Percentiles rank a stretch among this genome's conserved stretches.
Evolutionary conservation across 2,888 invertebrate species (phyloP).

Genomic region (Crossocerus cetratus): DNA sequence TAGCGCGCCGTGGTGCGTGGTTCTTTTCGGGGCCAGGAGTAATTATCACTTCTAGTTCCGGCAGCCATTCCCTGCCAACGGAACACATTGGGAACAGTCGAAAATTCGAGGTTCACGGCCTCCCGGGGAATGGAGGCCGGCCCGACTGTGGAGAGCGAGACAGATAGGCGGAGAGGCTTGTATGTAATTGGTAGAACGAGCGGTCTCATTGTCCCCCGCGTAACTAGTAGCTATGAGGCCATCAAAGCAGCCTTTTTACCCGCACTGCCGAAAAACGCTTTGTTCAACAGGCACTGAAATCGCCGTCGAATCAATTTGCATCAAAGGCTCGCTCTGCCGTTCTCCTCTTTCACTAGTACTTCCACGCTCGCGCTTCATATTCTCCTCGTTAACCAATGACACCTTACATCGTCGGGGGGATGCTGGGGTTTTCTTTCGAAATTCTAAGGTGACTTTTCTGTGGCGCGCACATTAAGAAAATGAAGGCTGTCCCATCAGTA

Average conservation of each 20-base stretch:
- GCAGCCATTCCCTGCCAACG: neutral
- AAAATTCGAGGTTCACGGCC: slow-evolving; percentile 2
- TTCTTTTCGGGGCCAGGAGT: slow-evolving; percentile 26
- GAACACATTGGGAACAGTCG: neutral
- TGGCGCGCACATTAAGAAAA: too few species aligned
- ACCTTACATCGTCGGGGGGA: too few species aligned
- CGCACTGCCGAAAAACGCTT: slow-evolving; percentile 25
- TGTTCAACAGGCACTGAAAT: slow-evolving; percentile 28
- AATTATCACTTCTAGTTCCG: slow-evolving; percentile 27
- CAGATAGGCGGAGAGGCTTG: slow-evolving; percentile 11
- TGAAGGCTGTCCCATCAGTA: too few species aligned
- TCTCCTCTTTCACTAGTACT: slow-evolving; percentile 15
- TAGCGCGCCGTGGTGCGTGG: slow-evolving; percentile 1
- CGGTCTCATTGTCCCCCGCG: slow-evolving; percentile 51
- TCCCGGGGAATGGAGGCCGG: neutral
- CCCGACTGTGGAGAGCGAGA: slow-evolving; percentile 6
- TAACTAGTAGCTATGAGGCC: slow-evolving; percentile 32
- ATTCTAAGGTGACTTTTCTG: too few species aligned
- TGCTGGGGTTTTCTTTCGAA: too few species aligned
- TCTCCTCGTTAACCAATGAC: too few species aligned
- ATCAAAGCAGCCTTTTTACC: slow-evolving; percentile 35
- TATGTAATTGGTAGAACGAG: slow-evolving; percentile 49
- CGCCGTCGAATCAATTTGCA: slow-evolving; percentile 26
- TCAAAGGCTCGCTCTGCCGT: slow-evolving; percentile 32
- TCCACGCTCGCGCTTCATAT: too few species aligned